Evolutionary conservation across 2,888 invertebrate species (phyloP).

Genomic region (Ommatoiulus sabulosus): DNA sequence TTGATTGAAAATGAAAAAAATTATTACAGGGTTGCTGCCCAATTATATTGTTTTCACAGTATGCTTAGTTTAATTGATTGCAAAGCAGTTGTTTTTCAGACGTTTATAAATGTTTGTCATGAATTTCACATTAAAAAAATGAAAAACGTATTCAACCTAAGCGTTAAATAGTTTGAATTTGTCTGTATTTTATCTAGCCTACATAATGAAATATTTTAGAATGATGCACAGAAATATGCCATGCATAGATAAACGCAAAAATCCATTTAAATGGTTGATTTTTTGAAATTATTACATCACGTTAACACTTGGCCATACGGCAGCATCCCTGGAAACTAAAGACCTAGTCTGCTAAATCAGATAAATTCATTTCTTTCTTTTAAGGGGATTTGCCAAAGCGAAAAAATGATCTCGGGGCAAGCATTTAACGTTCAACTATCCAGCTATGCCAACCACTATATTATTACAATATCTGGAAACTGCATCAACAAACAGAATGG

Average conservation of each 20-base stretch:
- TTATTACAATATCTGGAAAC: conserved; percentile 32
- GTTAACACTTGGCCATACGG: background rate
- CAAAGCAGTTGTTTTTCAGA: background rate
- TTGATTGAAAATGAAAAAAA: background rate
- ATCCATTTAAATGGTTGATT: too few relatives aligned
- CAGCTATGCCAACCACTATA: conserved; percentile 40
- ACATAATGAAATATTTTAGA: too few relatives aligned
- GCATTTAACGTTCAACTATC: background rate
- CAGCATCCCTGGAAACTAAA: background rate
- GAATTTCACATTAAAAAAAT: background rate
- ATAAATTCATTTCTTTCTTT: conserved; percentile 15
- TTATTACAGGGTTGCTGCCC: conserved; percentile 1
- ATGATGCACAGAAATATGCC: too few relatives aligned
- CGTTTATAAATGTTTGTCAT: background rate
- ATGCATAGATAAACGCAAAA: too few relatives aligned
- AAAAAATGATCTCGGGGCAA: conserved; percentile 34
- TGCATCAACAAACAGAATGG: conserved; percentile 26
- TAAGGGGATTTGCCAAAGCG: conserved; percentile 49
- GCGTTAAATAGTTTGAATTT: too few relatives aligned
- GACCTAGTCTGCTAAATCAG: background rate
- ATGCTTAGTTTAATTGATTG: background rate
- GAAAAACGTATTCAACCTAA: too few relatives aligned
- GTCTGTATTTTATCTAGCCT: too few relatives aligned
- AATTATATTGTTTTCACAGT: background rate
- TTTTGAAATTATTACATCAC: background rate